These are phyloP conservation scores for Thalassarche chlororhynchos DNA, from an alignment of 2,113 vertebrate genomes.

Conservation along the genomic window DNA sequence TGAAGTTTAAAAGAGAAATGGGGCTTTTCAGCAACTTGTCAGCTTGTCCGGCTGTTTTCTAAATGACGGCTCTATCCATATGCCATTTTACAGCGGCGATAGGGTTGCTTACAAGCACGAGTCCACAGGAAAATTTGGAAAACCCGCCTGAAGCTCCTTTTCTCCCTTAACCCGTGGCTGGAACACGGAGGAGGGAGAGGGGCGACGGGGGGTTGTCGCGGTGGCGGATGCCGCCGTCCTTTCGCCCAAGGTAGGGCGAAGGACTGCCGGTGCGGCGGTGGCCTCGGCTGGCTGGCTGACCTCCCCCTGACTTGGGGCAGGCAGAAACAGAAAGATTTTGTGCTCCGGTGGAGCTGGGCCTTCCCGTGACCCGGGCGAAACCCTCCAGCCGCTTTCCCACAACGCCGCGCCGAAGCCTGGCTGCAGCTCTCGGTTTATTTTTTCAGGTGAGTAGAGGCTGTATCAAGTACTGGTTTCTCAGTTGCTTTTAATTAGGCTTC, in stretches of 20 bases:
- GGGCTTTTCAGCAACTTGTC: background rate
- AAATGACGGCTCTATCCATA: background rate
- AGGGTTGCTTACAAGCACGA: background rate
- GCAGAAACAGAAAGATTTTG: conserved; percentile 77
- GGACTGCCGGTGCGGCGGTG: background rate
- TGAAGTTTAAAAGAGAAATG: background rate
- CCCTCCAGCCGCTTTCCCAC: conserved; percentile 76
- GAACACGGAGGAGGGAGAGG: fast-evolving
- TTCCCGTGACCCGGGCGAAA: conserved; percentile 80
- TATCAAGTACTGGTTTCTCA: conserved; percentile 87
- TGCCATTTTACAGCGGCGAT: background rate
- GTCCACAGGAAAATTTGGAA: background rate
- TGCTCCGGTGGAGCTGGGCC: conserved; percentile 68
- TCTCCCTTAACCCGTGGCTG: fast-evolving
- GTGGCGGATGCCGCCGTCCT: fast-evolving
- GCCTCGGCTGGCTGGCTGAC: conserved; percentile 73
- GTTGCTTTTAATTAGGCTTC: conserved; percentile 94
- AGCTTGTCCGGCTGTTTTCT: background rate
- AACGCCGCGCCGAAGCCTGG: conserved; percentile 67
- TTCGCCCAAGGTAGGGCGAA: background rate
- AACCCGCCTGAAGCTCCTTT: background rate
- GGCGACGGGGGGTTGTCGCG: fast-evolving
- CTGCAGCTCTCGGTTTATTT: conserved; percentile 88
- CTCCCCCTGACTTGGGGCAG: conserved; percentile 75
- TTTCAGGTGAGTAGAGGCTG: conserved; percentile 92